A percentile compares a stretch with the other conserved stretches of the same genome.
Conservation (phyloP, 2,888 invertebrate species). For the Dryomyza anilis region DNA sequence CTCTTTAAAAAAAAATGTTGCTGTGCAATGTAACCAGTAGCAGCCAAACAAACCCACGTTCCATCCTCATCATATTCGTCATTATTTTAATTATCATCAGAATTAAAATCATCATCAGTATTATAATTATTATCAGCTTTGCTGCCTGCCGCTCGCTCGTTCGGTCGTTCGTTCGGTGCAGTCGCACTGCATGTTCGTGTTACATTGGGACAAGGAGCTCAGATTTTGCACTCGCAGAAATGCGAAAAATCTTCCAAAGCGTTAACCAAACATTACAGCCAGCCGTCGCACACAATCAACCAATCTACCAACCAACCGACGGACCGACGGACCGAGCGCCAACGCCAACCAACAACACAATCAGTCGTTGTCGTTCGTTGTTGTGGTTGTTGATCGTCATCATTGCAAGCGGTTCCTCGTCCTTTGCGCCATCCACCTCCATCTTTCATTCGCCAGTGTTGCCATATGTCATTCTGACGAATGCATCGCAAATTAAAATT, state of each 20-base stretch:
- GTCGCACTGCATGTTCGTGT: conserved; percentile 62
- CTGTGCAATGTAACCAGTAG: conserved; percentile 7
- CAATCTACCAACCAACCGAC: neutral
- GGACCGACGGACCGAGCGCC: neutral
- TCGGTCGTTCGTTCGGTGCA: conserved; percentile 44
- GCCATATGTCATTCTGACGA: too few species aligned
- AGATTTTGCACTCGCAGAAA: conserved; percentile 59
- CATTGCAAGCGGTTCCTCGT: neutral
- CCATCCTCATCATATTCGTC: neutral
- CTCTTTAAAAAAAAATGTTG: neutral
- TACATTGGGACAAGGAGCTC: conserved; percentile 62
- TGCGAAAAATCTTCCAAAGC: too few species aligned
- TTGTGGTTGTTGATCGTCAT: too few species aligned
- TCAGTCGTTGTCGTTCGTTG: too few species aligned
- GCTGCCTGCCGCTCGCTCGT: neutral
- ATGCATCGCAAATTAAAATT: too few species aligned
- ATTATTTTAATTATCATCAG: neutral
- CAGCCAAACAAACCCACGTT: neutral
- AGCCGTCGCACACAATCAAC: too few species aligned
- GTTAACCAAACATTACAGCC: too few species aligned
- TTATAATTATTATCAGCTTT: neutral
- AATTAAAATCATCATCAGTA: neutral
- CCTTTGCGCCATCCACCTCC: neutral
- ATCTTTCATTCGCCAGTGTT: too few species aligned
- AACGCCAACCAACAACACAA: neutral